phyloP scores from a whole-genome alignment of 2,888 invertebrate genomes.

The Coleophora deauratella region DNA sequence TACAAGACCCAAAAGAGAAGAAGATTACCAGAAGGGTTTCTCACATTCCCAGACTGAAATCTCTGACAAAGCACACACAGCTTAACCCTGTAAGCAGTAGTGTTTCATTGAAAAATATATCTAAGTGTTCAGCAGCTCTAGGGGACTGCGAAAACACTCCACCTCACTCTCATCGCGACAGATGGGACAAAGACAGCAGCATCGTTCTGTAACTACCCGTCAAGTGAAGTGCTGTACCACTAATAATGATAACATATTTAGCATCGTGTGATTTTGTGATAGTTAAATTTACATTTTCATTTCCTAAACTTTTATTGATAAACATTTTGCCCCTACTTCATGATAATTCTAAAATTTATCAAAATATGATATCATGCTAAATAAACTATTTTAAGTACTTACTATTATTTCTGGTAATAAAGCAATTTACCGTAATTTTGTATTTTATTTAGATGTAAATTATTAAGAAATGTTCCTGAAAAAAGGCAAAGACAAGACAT shows the following conservation, averaged over 20 bases:
- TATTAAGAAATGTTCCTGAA: too few species aligned
- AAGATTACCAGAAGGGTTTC: conserved; percentile 45
- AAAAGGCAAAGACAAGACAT: too few species aligned
- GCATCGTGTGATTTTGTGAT: conserved; percentile 5
- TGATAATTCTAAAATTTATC: conserved; percentile 11
- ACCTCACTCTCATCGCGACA: conserved; percentile 61
- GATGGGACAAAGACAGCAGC: conserved; percentile 67
- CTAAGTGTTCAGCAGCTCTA: conserved; percentile 34
- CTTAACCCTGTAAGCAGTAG: conserved; percentile 38
- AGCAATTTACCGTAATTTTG: too few species aligned
- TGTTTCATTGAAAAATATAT: conserved; percentile 50
- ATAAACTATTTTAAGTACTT: conserved; percentile 25
- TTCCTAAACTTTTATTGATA: conserved; percentile 10
- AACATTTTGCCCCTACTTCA: conserved; percentile 3
- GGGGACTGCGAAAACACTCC: conserved; percentile 67
- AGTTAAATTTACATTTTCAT: conserved; percentile 11
- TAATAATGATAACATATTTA: background rate
- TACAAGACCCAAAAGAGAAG: conserved; percentile 43
- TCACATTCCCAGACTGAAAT: conserved; percentile 61
- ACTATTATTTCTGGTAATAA: conserved; percentile 13
- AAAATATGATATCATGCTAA: conserved; percentile 23
- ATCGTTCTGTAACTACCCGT: conserved; percentile 47
- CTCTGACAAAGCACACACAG: conserved; percentile 41
- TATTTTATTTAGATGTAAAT: too few species aligned
- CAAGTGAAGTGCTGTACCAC: background rate